phyloP scores from a whole-genome alignment of 1,140 invertebrate genomes.

The Cotesia vestalis region DNA sequence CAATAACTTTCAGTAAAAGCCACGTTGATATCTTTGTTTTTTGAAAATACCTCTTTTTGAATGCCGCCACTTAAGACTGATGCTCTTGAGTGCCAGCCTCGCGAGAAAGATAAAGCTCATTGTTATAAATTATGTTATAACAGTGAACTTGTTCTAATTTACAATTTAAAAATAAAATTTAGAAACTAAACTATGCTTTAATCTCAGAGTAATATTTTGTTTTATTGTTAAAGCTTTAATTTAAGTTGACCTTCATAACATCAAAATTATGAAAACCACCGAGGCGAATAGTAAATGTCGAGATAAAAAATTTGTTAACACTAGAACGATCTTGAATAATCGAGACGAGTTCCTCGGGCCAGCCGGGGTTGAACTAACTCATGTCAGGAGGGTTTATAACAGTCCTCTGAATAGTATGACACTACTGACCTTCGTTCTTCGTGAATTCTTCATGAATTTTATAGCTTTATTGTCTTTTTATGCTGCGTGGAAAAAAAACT shows the following conservation, averaged over 20 bases:
- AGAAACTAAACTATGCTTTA: no score
- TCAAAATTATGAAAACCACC: background rate
- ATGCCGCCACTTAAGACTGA: constrained; percentile 46
- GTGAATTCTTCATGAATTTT: constrained; percentile 30
- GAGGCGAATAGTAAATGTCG: background rate
- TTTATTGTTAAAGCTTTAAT: no score
- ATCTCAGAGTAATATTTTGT: no score
- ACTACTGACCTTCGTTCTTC: constrained; percentile 20
- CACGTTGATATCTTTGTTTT: constrained; percentile 52
- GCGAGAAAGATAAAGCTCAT: constrained; percentile 57
- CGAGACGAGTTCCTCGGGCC: constrained; percentile 30
- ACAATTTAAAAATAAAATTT: background rate
- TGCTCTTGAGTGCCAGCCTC: constrained; percentile 44
- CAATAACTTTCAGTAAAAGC: constrained; percentile 47
- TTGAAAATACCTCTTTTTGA: constrained; percentile 48
- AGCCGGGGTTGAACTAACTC: constrained; percentile 29
- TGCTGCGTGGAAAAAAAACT: background rate
- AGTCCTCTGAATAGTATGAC: constrained; percentile 7
- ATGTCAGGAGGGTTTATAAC: constrained; percentile 1
- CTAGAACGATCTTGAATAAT: background rate
- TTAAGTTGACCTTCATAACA: background rate
- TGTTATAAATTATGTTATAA: background rate
- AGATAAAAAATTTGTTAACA: background rate
- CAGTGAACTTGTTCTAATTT: background rate
- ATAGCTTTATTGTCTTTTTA: constrained; percentile 16